Evolutionary conservation across 2,797 vertebrate genomes (phyloP), one percentile per base, ranked within the genome.

Genomic region (Spatula versicolor): DNA sequence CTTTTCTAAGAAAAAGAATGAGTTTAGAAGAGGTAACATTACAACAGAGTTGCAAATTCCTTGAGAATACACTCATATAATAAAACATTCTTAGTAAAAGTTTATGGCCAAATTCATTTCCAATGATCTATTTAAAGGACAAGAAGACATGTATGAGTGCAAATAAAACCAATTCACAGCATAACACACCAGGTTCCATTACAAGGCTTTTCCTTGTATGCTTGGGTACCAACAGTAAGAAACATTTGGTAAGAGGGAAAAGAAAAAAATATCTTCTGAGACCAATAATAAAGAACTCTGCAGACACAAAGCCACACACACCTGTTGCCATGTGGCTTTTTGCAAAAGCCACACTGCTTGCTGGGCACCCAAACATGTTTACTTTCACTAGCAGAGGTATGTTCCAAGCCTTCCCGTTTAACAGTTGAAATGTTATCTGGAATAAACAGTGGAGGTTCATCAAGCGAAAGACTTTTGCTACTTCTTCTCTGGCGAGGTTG

Each of bases 301-400:
- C 43, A 88, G 39, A 79, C 43, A 94, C 35, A 88, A 62, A 96
- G n/a, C 83, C 84, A 96, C 95, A 98, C 98, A 97, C 98, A 99
- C 99, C 98, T 99, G 98, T 99, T 99, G 95, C 98, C 99, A 97
- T 99, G 99, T 59, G 99, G 98, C 96, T 99, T 99, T 98, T 98
- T 99, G 98, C 99, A 99, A 95, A 99, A 98, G 86, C 98, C 99
- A 96, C 99, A 99, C 50, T 99, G 98, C 92, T 99, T 99, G 98
- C 97, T 99, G 96, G 99, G 99, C 92, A 99, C 99, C 99, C 99
- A 99, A 50, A 97, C 74, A n/a, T 93, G 91, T 96, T 99, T 99
- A 54, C 84, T 98, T 95, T 99, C 98, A 87, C 88, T 86, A 84
- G 97, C 63, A 58, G 98, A 97, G 17, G 76, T 77, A 43, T 98